phyloP scores from a whole-genome alignment of 2,888 invertebrate species.

The Cryptophagus acutangulus region DNA sequence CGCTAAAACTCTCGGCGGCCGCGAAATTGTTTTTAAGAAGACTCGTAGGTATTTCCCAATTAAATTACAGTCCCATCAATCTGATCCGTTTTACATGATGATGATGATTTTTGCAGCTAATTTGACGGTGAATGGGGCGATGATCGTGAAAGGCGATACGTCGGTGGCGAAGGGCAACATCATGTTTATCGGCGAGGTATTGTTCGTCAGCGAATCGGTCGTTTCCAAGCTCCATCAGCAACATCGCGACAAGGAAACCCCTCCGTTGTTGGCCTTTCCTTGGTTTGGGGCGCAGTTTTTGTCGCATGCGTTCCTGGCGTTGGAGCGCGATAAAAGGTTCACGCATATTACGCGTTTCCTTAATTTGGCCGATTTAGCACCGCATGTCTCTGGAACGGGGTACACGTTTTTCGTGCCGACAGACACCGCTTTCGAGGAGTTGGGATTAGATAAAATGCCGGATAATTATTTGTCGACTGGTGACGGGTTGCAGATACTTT shows the following conservation, averaged over 20 bases:
- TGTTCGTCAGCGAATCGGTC: constrained; percentile 59
- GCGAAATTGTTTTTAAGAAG: constrained; percentile 54
- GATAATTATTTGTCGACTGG: constrained; percentile 56
- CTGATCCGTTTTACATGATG: background rate
- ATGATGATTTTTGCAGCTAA: constrained; percentile 42
- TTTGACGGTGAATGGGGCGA: constrained; percentile 56
- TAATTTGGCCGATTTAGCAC: constrained; percentile 59
- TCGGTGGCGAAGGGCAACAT: constrained; percentile 57
- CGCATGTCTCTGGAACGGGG: constrained; percentile 58
- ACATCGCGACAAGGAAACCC: constrained; percentile 62
- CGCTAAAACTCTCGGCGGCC: constrained; percentile 56
- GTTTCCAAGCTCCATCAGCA: constrained; percentile 59
- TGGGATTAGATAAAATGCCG: constrained; percentile 56
- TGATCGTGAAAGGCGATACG: constrained; percentile 58
- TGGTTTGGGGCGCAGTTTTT: constrained; percentile 63
- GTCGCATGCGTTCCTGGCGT: constrained; percentile 58
- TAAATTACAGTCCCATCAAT: background rate
- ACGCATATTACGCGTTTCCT: constrained; percentile 58
- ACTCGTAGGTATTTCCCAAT: constrained; percentile 50
- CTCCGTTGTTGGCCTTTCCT: constrained; percentile 59
- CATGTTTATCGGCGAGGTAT: constrained; percentile 59
- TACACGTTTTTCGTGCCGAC: constrained; percentile 68
- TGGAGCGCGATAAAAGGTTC: constrained; percentile 54
- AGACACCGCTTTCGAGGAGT: constrained; percentile 59
- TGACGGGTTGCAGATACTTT: constrained; percentile 54